Base-by-base conservation (phyloP, 2,797 vertebrate species). In the Percopsis omiscomaycus region DNA sequence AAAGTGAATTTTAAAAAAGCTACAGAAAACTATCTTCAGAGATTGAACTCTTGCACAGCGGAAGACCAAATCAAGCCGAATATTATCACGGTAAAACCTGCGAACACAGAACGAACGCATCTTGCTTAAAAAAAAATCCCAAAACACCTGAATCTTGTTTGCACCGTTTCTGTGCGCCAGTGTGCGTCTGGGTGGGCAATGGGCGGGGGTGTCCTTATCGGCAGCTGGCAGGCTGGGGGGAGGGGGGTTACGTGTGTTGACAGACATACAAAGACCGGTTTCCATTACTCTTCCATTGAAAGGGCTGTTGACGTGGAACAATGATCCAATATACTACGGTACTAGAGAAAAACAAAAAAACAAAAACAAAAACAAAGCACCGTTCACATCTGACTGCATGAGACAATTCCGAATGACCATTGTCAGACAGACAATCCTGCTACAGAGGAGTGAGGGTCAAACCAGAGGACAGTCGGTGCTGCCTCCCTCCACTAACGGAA, bases 11-110 rank as follows among this genome's bases (percentile, higher is more conserved):
- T 22, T 22, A 2, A 12, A 12, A 5, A 13, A 22, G 10, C 16
- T 42, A 57, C 15, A 44, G 32, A 74, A 81, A 87, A 75, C 47
- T 71, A 84, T 61, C 68, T 55, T 75, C 60, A 81, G 73, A 58
- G 77, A 74, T 71, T 50, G 64, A 83, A 82, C 82, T 70, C 71
- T 86, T 88, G 85, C 80, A 86, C 79, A 86, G 86, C 77, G 70
- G 63, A 86, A 81, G 71, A 84, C 74, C 79, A 67, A 84, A 77
- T 75, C 22, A 59, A 80, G 47, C 49, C 73, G 61, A 83, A 79
- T 61, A 73, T 74, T 64, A 57, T 73, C n/a, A 11, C 64, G 37
- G 45, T 78, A 82, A 87, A 89, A 88, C 81, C 73, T 59, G 67
- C 32, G 56, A 77, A 53, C 27, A 48, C 15, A 56, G 72, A 59